Conservation (phyloP, 1,140 invertebrate species). For the Papilio aristodemus region DNA sequence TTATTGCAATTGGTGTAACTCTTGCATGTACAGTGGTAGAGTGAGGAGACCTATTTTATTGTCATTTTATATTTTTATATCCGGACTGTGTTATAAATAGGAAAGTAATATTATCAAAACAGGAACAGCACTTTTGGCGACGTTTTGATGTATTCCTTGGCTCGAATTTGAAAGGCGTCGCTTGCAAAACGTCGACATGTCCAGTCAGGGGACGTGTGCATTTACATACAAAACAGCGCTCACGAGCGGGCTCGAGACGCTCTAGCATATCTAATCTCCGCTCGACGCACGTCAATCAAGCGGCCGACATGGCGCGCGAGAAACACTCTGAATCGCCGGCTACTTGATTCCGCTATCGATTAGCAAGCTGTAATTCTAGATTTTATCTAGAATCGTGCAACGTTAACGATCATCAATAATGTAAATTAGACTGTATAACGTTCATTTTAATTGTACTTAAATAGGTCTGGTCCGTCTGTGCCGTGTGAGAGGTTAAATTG, state of each 20-base stretch:
- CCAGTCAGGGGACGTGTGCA: constrained; percentile 48
- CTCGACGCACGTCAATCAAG: constrained; percentile 65
- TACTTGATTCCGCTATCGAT: constrained; percentile 44
- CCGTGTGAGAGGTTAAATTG: constrained; percentile 5
- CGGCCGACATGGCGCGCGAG: constrained; percentile 48
- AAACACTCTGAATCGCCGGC: constrained; percentile 53
- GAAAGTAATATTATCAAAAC: background rate
- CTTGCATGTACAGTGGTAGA: no score
- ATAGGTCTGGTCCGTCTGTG: background rate
- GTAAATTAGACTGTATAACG: constrained; percentile 24
- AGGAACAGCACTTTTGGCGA: background rate
- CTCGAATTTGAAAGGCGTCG: constrained; percentile 44
- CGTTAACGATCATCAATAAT: constrained; percentile 32
- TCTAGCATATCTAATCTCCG: constrained; percentile 70
- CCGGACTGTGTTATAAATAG: no score
- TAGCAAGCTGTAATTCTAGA: constrained; percentile 27
- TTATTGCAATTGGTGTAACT: no score
- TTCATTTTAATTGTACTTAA: constrained; percentile 22
- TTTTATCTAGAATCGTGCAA: constrained; percentile 27
- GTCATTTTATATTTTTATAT: no score
- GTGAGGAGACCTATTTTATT: no score
- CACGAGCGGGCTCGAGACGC: constrained; percentile 58
- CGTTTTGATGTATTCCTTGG: constrained; percentile 15
- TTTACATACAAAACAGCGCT: constrained; percentile 73
- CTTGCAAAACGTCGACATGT: constrained; percentile 46